Evolutionary conservation across 2,888 invertebrate species (phyloP), one percentile per base, ranked within the genome.

Genomic region (Drosophila ezoana): DNA sequence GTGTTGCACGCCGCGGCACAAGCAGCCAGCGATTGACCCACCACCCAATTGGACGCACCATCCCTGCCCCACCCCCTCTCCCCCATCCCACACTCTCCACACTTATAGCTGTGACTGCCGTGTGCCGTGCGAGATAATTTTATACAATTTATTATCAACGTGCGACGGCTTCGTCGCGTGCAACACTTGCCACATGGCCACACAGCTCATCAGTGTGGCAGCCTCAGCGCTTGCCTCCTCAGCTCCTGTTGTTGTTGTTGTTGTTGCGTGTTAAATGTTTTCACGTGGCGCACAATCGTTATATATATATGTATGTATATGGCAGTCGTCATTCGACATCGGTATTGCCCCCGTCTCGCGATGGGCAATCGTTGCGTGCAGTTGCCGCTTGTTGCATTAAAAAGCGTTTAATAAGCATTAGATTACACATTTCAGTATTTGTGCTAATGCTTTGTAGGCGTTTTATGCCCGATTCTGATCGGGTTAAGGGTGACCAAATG

Each of bases 341-440:
- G 61, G 44, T 60, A 45, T 54, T 49, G 58, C 45, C 62, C 32
- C 44, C n/a, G 74, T 65, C 72, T 78, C 71, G 28, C 28, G 28
- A 28, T 8, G 8, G 28, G 8, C 28, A 28, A 70, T 76, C 44
- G 77, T 76, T 59, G 64, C 58, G 49, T 54, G 56, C 52, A 33
- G 61, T 35, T 33, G 35, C 16, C 41, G 62, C 53, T 72, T 59
- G 64, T 75, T 84, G 84, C 75, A 82, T 87, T 85, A 77, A 87
- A 85, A 85, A 83, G 81, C 85, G 73, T 85, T 85, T 85, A 85
- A 85, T 85, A 85, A 85, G 85, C 85, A 77, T 87, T 87, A 87
- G 83, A 83, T 85, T 82, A 85, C 82, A 77, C 72, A 71, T 66
- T 59, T 57, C 40, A 48, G 38, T 37, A 44, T 33, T 43, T 40